Percentiles rank a stretch among this genome's conserved stretches.
phyloP scores from a whole-genome alignment of 2,113 vertebrate species.

The Dolichallabes microphthalmus region DNA sequence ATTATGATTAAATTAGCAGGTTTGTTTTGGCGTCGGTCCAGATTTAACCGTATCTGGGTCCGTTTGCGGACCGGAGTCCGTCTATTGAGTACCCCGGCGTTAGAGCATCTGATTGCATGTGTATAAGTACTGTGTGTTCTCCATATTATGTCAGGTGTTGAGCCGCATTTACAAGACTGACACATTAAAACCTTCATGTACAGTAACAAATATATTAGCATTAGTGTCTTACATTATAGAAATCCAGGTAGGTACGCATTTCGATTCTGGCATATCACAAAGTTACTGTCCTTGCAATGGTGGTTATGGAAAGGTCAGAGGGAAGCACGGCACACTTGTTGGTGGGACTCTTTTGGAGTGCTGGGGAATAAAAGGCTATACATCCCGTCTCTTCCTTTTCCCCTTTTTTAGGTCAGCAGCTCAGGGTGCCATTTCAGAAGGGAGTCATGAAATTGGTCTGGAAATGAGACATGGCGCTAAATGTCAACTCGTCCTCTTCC shows the following conservation, averaged over 20 bases:
- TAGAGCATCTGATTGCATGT: neutral
- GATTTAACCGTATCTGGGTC: no score
- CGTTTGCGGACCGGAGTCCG: no score
- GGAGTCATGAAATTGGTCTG: conserved; percentile 52
- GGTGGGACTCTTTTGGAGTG: neutral
- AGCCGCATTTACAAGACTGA: neutral
- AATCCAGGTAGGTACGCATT: neutral
- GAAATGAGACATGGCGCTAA: conserved; percentile 65
- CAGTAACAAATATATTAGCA: neutral
- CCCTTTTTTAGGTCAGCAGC: conserved; percentile 27
- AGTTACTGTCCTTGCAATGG: neutral
- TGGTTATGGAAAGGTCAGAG: neutral
- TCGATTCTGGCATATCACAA: no score
- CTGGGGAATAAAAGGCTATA: neutral
- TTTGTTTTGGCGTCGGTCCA: no score
- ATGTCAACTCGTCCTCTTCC: conserved; percentile 63
- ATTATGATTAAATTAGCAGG: no score
- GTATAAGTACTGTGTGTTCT: neutral
- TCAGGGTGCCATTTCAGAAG: conserved; percentile 54
- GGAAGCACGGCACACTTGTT: neutral
- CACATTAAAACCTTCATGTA: neutral
- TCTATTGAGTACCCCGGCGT: no score
- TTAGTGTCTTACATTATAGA: neutral
- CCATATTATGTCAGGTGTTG: neutral
- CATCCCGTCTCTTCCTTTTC: conserved; percentile 8